Evolutionary conservation across 2,888 invertebrate species (phyloP), one percentile per base, ranked within the genome.

Genomic region (Phoenoteleia sp.): DNA sequence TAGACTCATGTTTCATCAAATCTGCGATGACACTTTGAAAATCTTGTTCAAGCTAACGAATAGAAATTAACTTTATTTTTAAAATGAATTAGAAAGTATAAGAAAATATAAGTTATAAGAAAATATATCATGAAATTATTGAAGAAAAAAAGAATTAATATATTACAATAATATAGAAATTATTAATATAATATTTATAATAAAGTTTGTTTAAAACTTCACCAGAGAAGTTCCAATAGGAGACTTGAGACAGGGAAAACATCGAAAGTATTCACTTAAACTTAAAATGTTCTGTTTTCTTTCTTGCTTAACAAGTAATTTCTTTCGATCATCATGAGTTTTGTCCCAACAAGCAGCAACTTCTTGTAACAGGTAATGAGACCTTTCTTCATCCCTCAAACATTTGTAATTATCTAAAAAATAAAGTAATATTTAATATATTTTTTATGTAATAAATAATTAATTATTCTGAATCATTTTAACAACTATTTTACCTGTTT

Each of bases 161-260:
- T n/a, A n/a, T n/a, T n/a, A n/a, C n/a, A n/a, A n/a, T n/a, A n/a
- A n/a, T n/a, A n/a, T n/a, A n/a, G n/a, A n/a, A n/a, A n/a, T n/a
- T n/a, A n/a, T n/a, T n/a, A n/a, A n/a, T n/a, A n/a, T n/a, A n/a
- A n/a, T n/a, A n/a, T n/a, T n/a, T n/a, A n/a, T n/a, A n/a, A n/a
- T n/a, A n/a, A n/a, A n/a, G n/a, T n/a, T n/a, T n/a, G n/a, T n/a
- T n/a, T n/a, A n/a, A n/a, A n/a, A n/a, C n/a, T n/a, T 67, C 52
- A 67, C 52, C 67, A 67, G 23, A 15, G 67, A 49, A 13, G 15
- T 67, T 52, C 67, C 67, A 52, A 67, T 33, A 23, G 67, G 67
- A 11, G 23, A 36, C 1, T 2, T 19, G 3, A 67, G 0, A 23
- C 67, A 67, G 7, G 67, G 52, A 36, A 67, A 52, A 23, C 33